Evolutionary conservation across 2,797 vertebrate genomes (phyloP).

Genomic region (Sebastes alutus): DNA sequence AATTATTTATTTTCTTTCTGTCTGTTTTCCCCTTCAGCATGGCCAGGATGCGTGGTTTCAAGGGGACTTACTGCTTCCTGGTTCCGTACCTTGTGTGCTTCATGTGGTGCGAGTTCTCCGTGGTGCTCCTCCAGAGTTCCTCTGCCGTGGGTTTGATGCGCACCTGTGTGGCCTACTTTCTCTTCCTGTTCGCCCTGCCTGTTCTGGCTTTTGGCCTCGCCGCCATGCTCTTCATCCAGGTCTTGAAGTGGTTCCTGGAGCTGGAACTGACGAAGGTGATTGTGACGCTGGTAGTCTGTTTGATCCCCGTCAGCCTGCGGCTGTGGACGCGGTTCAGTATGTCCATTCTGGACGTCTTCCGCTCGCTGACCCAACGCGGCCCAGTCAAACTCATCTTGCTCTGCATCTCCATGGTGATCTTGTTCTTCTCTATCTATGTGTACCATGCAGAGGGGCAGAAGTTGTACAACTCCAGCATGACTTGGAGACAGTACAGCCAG

Average conservation of each 20-base stretch:
- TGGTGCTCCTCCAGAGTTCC: conserved; percentile 90
- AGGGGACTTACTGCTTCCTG: conserved; percentile 94
- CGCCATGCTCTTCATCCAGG: conserved; percentile 86
- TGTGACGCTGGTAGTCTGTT: conserved; percentile 87
- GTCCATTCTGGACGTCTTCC: conserved; percentile 84
- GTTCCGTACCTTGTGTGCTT: conserved; percentile 97
- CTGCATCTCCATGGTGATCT: conserved; percentile 88
- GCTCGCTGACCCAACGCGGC: conserved; percentile 87
- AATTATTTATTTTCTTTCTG: not conserved
- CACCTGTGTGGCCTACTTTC: conserved; percentile 93
- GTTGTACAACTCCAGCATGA: conserved; percentile 94
- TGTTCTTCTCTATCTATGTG: conserved; percentile 93
- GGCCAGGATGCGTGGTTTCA: conserved; percentile 90
- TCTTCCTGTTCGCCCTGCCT: conserved; percentile 94
- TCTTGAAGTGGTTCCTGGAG: conserved; percentile 91
- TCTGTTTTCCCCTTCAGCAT: conserved; percentile 78
- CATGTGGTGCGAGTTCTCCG: conserved; percentile 97
- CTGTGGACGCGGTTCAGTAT: conserved; percentile 91
- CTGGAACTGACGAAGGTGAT: conserved; percentile 91
- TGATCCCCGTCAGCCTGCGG: conserved; percentile 88
- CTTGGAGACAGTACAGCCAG: conserved; percentile 90
- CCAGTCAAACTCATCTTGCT: conserved; percentile 95
- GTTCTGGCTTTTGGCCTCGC: conserved; percentile 87
- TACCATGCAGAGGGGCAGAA: conserved; percentile 94
- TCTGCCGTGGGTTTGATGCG: conserved; percentile 92